phyloP scores from a whole-genome alignment of 2,888 invertebrate genomes.

The Lasioglossum morio region DNA sequence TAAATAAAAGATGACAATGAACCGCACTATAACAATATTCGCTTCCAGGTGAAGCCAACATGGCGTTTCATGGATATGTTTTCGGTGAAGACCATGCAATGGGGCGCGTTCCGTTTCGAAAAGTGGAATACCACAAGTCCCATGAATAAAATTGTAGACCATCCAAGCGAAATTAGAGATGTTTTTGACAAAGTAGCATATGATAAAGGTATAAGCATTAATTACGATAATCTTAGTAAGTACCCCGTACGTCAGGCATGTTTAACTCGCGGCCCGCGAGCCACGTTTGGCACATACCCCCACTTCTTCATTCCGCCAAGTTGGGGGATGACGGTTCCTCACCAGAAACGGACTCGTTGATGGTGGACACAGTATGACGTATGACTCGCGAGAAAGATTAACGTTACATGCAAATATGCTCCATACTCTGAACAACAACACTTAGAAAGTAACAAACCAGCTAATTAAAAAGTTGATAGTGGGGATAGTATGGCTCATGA shows the following conservation, averaged over 20 bases:
- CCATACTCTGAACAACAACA: neutral
- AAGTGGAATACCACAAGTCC: conserved; percentile 85
- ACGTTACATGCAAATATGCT: neutral
- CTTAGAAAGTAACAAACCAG: neutral
- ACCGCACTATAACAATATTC: neutral
- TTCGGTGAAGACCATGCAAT: conserved; percentile 84
- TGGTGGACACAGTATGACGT: too few relatives aligned
- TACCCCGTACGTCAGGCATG: too few relatives aligned
- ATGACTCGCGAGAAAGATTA: too few relatives aligned
- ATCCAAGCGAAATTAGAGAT: conserved; percentile 85
- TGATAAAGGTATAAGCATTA: conserved; percentile 85
- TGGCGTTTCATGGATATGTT: conserved; percentile 86
- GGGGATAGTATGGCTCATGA: too few relatives aligned
- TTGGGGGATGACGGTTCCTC: too few relatives aligned
- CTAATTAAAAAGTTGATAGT: too few relatives aligned
- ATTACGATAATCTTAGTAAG: neutral
- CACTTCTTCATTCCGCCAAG: too few relatives aligned
- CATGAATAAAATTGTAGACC: conserved; percentile 85
- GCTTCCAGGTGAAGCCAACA: conserved; percentile 42
- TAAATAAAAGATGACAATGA: too few relatives aligned
- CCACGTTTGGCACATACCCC: too few relatives aligned
- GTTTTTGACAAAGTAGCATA: conserved; percentile 88
- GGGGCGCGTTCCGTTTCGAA: conserved; percentile 79
- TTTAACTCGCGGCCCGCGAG: too few relatives aligned
- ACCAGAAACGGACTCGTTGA: too few relatives aligned